A percentile compares a stretch with the other conserved stretches of the same genome.
These are phyloP conservation scores for Heliothis subflexa DNA, from an alignment of 1,140 invertebrate species.

Conservation along the genomic window DNA sequence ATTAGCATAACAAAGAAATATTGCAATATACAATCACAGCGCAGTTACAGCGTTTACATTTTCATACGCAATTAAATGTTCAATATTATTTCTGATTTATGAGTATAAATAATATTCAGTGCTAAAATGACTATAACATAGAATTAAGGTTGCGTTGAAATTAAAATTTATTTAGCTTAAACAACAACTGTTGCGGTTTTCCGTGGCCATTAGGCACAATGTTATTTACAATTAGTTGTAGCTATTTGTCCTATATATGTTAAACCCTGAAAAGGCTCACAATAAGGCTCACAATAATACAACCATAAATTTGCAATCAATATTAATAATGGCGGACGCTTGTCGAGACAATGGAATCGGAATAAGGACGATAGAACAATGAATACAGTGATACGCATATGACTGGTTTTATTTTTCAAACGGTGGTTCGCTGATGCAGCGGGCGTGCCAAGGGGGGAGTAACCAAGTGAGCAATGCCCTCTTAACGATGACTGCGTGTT, in stretches of 20 bases:
- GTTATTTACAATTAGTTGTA: constrained; percentile 43
- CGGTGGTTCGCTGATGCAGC: constrained; percentile 66
- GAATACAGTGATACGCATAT: constrained; percentile 67
- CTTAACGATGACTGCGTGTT: constrained; percentile 79
- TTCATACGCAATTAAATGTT: constrained; percentile 27
- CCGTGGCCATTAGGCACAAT: constrained; percentile 24
- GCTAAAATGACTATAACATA: constrained; percentile 17
- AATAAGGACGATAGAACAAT: constrained; percentile 79
- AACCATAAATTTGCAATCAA: constrained; percentile 73
- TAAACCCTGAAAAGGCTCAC: constrained; percentile 57
- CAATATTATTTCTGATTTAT: constrained; percentile 28
- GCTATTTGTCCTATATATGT: constrained; percentile 25
- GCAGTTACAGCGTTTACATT: constrained; percentile 24
- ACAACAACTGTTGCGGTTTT: constrained; percentile 34
- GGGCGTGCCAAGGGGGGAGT: constrained; percentile 69
- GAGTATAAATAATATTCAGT: constrained; percentile 19
- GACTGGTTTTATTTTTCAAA: constrained; percentile 69
- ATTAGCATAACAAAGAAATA: constrained; percentile 40
- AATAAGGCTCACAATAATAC: constrained; percentile 52
- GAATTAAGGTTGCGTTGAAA: constrained; percentile 27
- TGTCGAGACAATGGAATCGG: constrained; percentile 72
- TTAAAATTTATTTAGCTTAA: constrained; percentile 37
- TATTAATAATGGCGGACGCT: constrained; percentile 68
- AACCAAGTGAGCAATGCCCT: constrained; percentile 82
- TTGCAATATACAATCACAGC: constrained; percentile 21